Conservation (phyloP, 2,113 vertebrate species). For the cat (Felis catus) region DNA sequence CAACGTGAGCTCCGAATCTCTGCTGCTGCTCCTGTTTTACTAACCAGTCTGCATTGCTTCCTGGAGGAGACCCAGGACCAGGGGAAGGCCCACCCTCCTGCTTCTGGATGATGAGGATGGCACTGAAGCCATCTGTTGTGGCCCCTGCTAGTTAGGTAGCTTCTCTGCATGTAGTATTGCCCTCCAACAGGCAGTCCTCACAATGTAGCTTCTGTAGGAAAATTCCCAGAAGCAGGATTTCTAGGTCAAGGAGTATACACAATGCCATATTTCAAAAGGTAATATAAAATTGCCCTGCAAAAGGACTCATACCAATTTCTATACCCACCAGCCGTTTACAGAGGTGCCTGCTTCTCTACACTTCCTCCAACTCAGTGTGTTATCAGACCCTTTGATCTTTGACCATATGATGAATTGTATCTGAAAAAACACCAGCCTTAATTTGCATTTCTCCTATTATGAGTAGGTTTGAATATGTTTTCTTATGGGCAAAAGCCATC, state of each 20-base stretch:
- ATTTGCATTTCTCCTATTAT: not conserved
- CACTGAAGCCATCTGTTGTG: not conserved
- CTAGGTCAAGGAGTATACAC: not conserved
- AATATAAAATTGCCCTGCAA: not conserved
- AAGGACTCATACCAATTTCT: not conserved
- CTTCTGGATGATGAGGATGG: not conserved
- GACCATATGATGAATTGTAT: not conserved
- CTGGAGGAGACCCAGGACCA: not conserved
- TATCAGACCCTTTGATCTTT: not conserved
- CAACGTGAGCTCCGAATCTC: not conserved
- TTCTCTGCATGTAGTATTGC: not conserved
- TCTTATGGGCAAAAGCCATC: slow-evolving; percentile 1
- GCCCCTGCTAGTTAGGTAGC: not conserved
- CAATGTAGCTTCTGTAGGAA: not conserved
- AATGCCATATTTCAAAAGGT: not conserved
- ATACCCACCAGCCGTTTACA: not conserved
- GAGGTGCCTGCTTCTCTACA: not conserved
- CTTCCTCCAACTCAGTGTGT: not conserved
- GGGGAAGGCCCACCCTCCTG: not conserved
- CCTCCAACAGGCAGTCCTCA: not conserved
- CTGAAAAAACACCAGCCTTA: not conserved
- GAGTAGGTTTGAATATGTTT: not conserved
- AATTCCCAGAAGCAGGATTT: not conserved
- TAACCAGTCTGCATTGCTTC: not conserved
- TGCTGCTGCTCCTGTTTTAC: not conserved